Conservation (phyloP, 1,140 invertebrate genomes). For the Panagrolaimus sp. region DNA sequence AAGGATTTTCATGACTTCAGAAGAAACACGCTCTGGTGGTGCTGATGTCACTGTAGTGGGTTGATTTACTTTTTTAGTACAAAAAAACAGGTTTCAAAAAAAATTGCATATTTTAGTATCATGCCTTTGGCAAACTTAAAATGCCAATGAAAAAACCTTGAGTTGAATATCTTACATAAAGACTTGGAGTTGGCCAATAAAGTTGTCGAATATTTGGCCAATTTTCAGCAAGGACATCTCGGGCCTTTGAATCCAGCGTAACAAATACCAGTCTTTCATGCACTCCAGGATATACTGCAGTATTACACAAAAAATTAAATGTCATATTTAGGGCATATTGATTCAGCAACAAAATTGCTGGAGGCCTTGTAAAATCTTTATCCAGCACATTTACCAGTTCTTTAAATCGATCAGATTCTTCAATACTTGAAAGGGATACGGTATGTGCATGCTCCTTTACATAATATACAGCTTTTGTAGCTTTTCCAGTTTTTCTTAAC, state of each 20-base stretch:
- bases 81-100: constrained; percentile 1
- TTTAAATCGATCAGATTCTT: constrained; percentile 47
- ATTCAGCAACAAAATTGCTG: constrained; percentile 54
- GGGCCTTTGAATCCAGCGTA: constrained; percentile 52
- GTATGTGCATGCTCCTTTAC: constrained; percentile 45
- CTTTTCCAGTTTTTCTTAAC: constrained; percentile 49
- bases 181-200: constrained; percentile 56
- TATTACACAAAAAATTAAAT: constrained; percentile 58
- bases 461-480: constrained; percentile 50
- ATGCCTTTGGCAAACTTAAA: not conserved
- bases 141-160: not conserved
- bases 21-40: too few species aligned
- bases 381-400: constrained; percentile 48
- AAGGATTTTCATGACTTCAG: too few species aligned
- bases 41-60: too few species aligned
- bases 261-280: constrained; percentile 57
- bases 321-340: constrained; percentile 59
- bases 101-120: constrained; percentile 1
- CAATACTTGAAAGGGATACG: constrained; percentile 47
- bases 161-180: constrained; percentile 48
- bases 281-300: constrained; percentile 45
- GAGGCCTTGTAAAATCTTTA: constrained; percentile 47
- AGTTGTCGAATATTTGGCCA: constrained; percentile 54
- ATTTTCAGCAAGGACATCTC: constrained; percentile 38
- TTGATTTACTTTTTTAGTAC: not conserved